Base-by-base conservation (phyloP, 2,888 invertebrate genomes). In the Cataglyphis rosenhaueri region DNA sequence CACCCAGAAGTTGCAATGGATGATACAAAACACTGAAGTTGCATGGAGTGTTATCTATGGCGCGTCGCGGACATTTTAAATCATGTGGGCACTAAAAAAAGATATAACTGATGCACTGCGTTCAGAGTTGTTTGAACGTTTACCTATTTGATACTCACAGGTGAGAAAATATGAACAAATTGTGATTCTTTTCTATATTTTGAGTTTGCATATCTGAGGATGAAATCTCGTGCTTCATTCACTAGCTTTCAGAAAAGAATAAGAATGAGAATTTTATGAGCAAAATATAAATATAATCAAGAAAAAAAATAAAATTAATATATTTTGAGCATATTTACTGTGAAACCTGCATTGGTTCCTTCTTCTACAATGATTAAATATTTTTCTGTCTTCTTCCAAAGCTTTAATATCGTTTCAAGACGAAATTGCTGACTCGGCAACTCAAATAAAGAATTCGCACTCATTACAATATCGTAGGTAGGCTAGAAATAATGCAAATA, bases 361-460 rank as follows among this genome's bases (percentile, higher is more conserved):
- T 97, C 96, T 94, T 99, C 99, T 0, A 98, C 96, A 5, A 99
- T 95, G 18, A 99, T 96, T 92, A 99, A 95, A 93, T 97, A 98
- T 15, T 97, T 96, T 87, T 96, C 96, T 0, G 98, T 98, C 95
- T 98, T 98, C 76, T 96, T 96, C 99, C 99, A 99, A 10, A 99
- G 95, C 91, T 97, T 97, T 71, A 96, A 95, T 81, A 98, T 94
- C 0, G 96, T 96, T 91, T 97, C 96, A 66, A 97, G 94, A 70
- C 99, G 95, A 38, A 95, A 95, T 91, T 96, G 95, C 85, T 96
- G 95, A 83, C 95, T 96, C 0, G 97, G 97, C 87, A 98, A 94
- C 94, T 99, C 99, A 88, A 98, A 96, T 86, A 99, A 95, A 0
- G 97, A 96, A 93, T 97, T 98, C 0, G 98, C 97, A 75, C 97